Evolutionary conservation across 2,113 vertebrate species (phyloP).

Genomic region (Sterna hirundo): DNA sequence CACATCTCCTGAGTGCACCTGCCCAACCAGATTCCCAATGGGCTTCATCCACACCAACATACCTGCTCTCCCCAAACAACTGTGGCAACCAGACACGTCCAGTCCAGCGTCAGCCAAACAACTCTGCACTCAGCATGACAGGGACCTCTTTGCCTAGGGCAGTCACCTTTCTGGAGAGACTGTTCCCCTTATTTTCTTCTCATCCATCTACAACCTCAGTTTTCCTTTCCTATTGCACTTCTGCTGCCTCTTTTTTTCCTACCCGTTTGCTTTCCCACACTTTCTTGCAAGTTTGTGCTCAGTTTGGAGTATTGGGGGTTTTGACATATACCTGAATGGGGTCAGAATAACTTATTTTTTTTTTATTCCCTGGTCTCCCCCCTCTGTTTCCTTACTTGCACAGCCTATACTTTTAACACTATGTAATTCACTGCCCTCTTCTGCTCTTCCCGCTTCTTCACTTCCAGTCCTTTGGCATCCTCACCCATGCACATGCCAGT

Average conservation of each 20-base stretch:
- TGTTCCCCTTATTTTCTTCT: not conserved
- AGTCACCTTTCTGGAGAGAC: not conserved
- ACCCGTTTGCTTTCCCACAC: not conserved
- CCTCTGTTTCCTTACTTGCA: not conserved
- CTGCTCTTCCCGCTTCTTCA: not conserved
- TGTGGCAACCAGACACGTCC: fast-evolving
- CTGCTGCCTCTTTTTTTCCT: not conserved
- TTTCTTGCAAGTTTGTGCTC: not conserved
- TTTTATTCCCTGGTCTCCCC: not conserved
- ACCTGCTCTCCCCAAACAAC: not conserved
- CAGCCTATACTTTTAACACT: not conserved
- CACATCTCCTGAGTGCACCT: not conserved
- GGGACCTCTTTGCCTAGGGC: not conserved
- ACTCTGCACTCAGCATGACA: not conserved
- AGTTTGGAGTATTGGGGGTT: not conserved
- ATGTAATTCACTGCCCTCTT: not conserved
- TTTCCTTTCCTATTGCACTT: not conserved
- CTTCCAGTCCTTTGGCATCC: not conserved
- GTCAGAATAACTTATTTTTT: not conserved
- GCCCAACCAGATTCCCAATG: not conserved
- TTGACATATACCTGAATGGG: not conserved
- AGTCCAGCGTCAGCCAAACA: not conserved
- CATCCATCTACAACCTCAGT: not conserved
- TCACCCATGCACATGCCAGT: not conserved
- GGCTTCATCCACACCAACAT: not conserved